phyloP scores from a whole-genome alignment of 2,888 invertebrate genomes.

The Cerceris ruficornis region DNA sequence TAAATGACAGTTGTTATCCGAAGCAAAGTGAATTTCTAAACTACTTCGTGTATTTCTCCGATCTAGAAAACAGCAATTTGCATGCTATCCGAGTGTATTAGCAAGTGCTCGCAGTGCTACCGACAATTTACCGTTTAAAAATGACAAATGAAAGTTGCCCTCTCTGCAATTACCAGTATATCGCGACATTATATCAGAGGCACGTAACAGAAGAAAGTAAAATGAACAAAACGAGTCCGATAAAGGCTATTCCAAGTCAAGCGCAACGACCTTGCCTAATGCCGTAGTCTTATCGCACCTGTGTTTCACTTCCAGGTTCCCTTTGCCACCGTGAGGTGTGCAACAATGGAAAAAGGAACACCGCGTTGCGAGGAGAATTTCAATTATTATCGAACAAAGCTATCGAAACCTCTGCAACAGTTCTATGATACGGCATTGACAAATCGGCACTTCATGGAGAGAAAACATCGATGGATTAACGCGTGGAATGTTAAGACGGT shows the following conservation, averaged over 20 bases:
- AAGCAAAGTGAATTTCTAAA: too few relatives aligned
- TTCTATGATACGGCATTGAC: too few relatives aligned
- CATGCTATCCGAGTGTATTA: too few relatives aligned
- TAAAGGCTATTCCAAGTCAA: slow-evolving; percentile 1
- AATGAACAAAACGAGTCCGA: slow-evolving; percentile 14
- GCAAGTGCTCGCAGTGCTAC: neutral
- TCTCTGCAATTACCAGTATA: slow-evolving; percentile 1
- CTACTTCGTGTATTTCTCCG: too few relatives aligned
- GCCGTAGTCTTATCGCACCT: slow-evolving; percentile 21
- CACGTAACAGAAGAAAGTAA: slow-evolving; percentile 11
- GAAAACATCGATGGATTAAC: too few relatives aligned
- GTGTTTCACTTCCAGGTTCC: slow-evolving; percentile 8
- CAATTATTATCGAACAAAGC: slow-evolving; percentile 41
- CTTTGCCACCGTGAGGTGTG: neutral
- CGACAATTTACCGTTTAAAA: neutral
- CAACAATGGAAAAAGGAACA: neutral
- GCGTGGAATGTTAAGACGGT: too few relatives aligned
- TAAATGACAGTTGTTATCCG: too few relatives aligned
- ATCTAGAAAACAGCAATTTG: too few relatives aligned
- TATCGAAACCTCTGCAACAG: neutral
- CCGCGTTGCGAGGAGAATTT: slow-evolving; percentile 30
- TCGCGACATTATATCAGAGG: slow-evolving; percentile 20
- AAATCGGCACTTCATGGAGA: too few relatives aligned
- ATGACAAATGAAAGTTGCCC: slow-evolving; percentile 27
- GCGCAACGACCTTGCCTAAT: slow-evolving; percentile 14